Percentiles rank a stretch among this genome's conserved stretches.
Evolutionary conservation across 2,797 vertebrate genomes (phyloP).

Genomic region (Gobionotothen gibberifrons): DNA sequence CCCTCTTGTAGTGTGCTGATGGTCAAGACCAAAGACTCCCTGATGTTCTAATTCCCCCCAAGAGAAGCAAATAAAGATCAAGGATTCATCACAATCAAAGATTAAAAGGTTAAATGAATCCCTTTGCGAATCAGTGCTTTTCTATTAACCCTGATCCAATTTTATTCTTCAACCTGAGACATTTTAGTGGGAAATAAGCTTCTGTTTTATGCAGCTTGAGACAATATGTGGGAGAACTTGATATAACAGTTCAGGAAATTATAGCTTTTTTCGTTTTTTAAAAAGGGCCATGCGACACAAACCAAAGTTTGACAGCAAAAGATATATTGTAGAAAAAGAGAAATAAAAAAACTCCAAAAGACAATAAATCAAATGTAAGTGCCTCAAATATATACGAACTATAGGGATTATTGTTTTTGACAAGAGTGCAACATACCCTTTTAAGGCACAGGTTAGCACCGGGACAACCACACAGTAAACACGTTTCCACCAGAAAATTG

Average conservation of each 20-base stretch:
- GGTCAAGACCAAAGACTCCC: conserved; percentile 26
- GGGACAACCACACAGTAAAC: not conserved
- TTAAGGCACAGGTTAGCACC: not conserved
- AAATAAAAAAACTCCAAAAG: not conserved
- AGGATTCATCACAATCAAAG: not conserved
- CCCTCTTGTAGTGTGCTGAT: not conserved
- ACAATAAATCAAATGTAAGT: not conserved
- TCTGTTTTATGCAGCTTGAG: not conserved
- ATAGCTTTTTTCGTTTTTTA: not conserved
- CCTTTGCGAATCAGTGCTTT: not conserved
- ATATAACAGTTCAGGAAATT: not conserved
- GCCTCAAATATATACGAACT: not conserved
- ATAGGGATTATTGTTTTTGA: not conserved
- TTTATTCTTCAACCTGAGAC: not conserved
- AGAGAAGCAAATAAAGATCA: not conserved
- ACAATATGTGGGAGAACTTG: not conserved
- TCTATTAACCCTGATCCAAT: not conserved
- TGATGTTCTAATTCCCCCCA: not conserved
- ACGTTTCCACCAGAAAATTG: not conserved
- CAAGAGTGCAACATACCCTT: not conserved
- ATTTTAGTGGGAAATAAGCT: not conserved
- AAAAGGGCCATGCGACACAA: not conserved
- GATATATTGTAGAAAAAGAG: not conserved
- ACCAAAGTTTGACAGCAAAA: not conserved
- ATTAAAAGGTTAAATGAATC: not conserved